Evolutionary conservation across 1,140 invertebrate species (phyloP).

Genomic region (Phymastichus coffea): DNA sequence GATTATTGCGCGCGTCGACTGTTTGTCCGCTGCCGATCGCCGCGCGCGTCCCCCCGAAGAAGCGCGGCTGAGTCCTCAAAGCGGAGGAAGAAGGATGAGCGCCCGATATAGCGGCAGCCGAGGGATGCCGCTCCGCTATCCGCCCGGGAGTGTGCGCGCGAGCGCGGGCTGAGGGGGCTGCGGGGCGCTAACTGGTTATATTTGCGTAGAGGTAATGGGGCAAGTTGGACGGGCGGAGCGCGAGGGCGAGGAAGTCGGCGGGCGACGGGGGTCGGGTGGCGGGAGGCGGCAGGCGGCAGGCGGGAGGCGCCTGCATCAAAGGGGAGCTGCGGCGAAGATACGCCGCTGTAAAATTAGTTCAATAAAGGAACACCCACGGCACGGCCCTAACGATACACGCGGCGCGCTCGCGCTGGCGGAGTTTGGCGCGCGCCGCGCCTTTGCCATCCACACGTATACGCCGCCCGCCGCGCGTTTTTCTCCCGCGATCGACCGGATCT

Average conservation of each 20-base stretch:
- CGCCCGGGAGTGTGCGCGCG: background rate
- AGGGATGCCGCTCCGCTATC: background rate
- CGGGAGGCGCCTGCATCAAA: background rate
- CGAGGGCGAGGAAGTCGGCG: slow-evolving; percentile 23
- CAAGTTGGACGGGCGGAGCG: slow-evolving; percentile 41
- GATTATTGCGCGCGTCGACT: background rate
- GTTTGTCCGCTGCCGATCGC: background rate
- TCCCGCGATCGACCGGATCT: too few relatives aligned
- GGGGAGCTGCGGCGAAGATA: slow-evolving; percentile 34
- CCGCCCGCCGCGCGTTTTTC: too few relatives aligned
- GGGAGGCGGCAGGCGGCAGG: background rate
- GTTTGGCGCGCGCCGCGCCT: too few relatives aligned
- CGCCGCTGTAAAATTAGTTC: slow-evolving; percentile 47
- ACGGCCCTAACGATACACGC: slow-evolving; percentile 19
- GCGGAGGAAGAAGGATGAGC: background rate
- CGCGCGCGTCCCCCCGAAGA: background rate
- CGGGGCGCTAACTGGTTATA: slow-evolving; percentile 44
- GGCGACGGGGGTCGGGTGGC: slow-evolving; percentile 11
- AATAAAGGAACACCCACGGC: slow-evolving; percentile 51
- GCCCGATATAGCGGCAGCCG: background rate
- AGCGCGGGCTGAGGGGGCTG: slow-evolving; percentile 23
- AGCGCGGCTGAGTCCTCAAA: background rate
- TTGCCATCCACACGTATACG: too few relatives aligned
- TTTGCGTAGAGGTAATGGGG: slow-evolving; percentile 49
- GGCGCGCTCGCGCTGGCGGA: background rate